Base-by-base conservation (phyloP, 1,140 invertebrate species). In the Camponotus floridanus region DNA sequence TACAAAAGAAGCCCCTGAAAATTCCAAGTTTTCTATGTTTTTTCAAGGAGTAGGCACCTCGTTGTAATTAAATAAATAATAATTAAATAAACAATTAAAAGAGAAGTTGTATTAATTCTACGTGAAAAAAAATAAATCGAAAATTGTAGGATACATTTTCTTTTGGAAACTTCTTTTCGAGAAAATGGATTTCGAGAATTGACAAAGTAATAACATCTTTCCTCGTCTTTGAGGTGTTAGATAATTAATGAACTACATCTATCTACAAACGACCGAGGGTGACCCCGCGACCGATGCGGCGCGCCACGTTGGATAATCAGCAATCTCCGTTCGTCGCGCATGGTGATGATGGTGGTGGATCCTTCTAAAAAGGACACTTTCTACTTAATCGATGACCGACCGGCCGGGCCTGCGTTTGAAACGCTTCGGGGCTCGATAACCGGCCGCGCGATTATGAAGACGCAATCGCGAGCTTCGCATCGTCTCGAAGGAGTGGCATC, bases 351-450 rank as follows among this genome's bases (percentile, higher is more conserved):
- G 80, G 57, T 51, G 42, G 42, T 81, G 36, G 70, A 84, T 76
- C 70, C 59, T 15, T 78, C 26, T 55, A 21, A 57, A 85, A 80
- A 80, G 68, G 74, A 71, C 42, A 83, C 84, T 89, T 88, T 89
- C 87, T 86, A 89, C 26, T 88, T 48, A 73, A 88, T 86, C n/a
- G 70, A 61, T 51, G 33, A 62, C 21, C 31, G 6, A 21, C 64
- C 62, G 18, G 59, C 45, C n/a, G 18, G 48, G 21, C 33, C 15
- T 21, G 62, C 11, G 64, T 80, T 80, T 80, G 42, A 48, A 80
- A 61, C 78, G 78, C 78, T 80, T 42, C 78, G 51, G 78, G 78
- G 78, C 65, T 9, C 51, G 21, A 80, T 80, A 80, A 80, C 78
- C 78, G 65, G 48, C 76, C 61, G n/a, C n/a, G 55, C 26, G 48